Base-by-base conservation (phyloP, 1,140 invertebrate genomes). In the Agraylea sexmaculata region DNA sequence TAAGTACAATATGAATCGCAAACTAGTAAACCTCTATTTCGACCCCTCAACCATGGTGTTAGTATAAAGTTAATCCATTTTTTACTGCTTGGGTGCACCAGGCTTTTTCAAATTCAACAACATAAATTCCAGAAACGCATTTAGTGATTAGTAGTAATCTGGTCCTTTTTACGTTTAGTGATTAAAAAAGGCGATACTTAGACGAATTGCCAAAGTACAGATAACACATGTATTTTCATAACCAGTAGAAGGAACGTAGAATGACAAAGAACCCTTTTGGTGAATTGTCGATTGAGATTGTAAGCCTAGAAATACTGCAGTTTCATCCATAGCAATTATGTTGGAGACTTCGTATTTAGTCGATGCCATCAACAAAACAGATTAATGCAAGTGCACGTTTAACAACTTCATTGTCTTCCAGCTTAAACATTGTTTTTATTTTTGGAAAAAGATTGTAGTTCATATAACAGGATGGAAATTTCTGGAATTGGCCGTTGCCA, bases 351-450 rank as follows among this genome's bases (percentile, higher is more conserved):
- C 13, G 32, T 35, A 17, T 35, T 6, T 12, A 40, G 16, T 40
- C 38, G 28, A 32, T 40, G 2, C 10, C 18, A 22, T 40, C 30
- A 21, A 40, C 18, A 40, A 38, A 38, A 40, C 1, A 16, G 25
- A 32, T 40, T 4, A 40, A 40, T 40, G 30, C 38, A 40, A 40
- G 38, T 31, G 38, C 29, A 32, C 28, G 30, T 40, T 40, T 40
- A 40, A 40, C 28, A 31, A 40, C 38, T 32, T 40, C 38, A 21
- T 12, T 20, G 15, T 41, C 31, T 2, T 40, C 29, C 16, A 20
- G 2, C 27, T 34, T 41, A 25, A 41, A 34, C 31, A 34, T 17
- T 17, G 19, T 41, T 41, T 21, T 34, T 25, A 32, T 34, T 25
- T 4, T 41, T 27, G n/a, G n/a, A n/a, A n/a, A n/a, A n/a, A n/a